Conservation (phyloP, 1,140 invertebrate species). For the Linepithema humile region DNA sequence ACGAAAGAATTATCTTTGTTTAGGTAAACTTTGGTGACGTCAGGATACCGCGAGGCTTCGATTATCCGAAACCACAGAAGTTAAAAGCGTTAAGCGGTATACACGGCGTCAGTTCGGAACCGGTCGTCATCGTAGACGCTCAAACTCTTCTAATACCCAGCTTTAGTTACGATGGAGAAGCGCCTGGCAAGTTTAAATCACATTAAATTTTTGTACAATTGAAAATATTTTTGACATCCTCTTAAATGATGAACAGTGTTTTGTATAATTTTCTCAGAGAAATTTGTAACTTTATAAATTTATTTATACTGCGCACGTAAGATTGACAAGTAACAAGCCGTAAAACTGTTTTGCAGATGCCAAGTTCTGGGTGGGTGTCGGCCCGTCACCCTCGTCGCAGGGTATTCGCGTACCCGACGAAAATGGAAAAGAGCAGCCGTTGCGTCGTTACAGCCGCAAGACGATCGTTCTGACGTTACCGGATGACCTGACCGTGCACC, state of each 20-base stretch:
- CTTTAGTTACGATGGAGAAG: conserved; percentile 95
- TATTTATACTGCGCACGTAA: neutral
- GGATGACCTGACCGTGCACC: conserved; percentile 85
- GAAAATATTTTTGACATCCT: no score
- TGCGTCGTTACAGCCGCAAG: conserved; percentile 92
- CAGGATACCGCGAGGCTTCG: conserved; percentile 90
- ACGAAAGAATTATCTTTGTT: neutral
- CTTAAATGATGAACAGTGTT: neutral
- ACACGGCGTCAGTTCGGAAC: conserved; percentile 93
- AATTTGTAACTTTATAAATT: neutral
- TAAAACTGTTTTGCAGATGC: conserved; percentile 87
- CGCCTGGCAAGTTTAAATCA: conserved; percentile 89
- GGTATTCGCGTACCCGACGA: conserved; percentile 94
- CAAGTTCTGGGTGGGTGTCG: conserved; percentile 95
- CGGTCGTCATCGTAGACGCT: conserved; percentile 94
- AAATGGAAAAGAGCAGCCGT: conserved; percentile 92
- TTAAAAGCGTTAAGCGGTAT: conserved; percentile 90
- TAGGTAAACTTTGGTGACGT: conserved; percentile 97
- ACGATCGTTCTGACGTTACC: conserved; percentile 95
- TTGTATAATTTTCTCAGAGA: neutral
- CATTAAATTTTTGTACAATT: no score
- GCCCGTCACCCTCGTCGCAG: conserved; percentile 90
- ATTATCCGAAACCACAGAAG: conserved; percentile 93
- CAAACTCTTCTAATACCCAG: conserved; percentile 95
- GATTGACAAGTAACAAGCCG: neutral